A percentile compares a stretch with the other conserved stretches of the same genome.
These are phyloP conservation scores for Drosophila asahinai DNA, from an alignment of 1,140 invertebrate genomes.

Conservation along the genomic window DNA sequence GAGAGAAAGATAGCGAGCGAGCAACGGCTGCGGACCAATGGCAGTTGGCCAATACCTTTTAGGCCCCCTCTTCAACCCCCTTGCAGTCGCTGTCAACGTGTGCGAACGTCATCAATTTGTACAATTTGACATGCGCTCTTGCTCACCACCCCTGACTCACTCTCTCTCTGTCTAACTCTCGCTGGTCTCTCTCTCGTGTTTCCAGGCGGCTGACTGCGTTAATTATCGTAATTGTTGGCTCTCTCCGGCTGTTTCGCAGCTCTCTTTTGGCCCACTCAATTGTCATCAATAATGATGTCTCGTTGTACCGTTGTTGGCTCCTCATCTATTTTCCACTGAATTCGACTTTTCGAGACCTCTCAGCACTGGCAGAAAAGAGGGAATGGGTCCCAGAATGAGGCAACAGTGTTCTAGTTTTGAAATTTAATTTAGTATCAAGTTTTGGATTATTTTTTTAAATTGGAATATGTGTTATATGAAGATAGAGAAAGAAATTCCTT, in stretches of 20 bases:
- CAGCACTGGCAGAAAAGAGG: conserved; percentile 15
- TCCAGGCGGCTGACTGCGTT: conserved; percentile 75
- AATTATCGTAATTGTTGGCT: conserved; percentile 79
- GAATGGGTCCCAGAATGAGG: neutral
- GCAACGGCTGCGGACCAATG: conserved; percentile 30
- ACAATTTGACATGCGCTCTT: conserved; percentile 81
- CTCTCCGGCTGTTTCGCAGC: conserved; percentile 46
- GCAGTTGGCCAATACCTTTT: neutral
- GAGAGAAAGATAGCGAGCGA: conserved; percentile 16
- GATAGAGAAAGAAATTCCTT: too few species aligned
- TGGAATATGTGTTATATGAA: too few species aligned
- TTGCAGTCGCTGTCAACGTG: conserved; percentile 71
- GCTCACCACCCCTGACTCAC: conserved; percentile 5
- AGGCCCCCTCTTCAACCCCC: conserved; percentile 8
- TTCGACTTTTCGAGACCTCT: conserved; percentile 71
- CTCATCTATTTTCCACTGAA: conserved; percentile 78
- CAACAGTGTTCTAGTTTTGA: neutral
- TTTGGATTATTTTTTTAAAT: too few species aligned
- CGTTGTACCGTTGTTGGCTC: conserved; percentile 69
- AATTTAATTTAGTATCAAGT: too few species aligned
- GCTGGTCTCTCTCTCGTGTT: conserved; percentile 25
- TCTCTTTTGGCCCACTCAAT: conserved; percentile 81
- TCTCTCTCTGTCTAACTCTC: conserved; percentile 13
- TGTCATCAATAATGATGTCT: conserved; percentile 85
- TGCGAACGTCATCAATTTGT: conserved; percentile 81